phyloP scores from a whole-genome alignment of 2,888 invertebrate species.

The Callyntrura guangdongensis region DNA sequence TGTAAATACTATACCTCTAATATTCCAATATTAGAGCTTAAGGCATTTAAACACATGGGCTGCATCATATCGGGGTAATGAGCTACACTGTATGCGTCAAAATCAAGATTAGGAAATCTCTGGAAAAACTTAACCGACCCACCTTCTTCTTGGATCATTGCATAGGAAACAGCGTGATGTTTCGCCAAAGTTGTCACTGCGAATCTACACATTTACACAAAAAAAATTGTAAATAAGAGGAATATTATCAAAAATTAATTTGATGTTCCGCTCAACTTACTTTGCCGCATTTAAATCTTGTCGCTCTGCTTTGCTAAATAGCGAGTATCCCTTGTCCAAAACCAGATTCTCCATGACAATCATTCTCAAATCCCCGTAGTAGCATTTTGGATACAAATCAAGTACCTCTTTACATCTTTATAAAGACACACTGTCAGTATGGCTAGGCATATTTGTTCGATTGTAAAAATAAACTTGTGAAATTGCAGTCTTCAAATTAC shows the following conservation, averaged over 20 bases:
- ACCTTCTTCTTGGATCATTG: conserved; percentile 32
- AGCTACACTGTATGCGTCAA: neutral
- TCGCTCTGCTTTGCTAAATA: neutral
- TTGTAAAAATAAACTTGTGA: neutral
- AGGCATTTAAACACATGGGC: too few species aligned
- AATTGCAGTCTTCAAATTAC: neutral
- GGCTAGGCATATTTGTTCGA: too few species aligned
- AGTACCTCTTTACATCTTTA: neutral
- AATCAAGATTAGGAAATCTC: neutral
- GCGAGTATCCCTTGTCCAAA: neutral
- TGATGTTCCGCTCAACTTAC: too few species aligned
- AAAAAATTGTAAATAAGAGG: too few species aligned
- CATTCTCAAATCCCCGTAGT: neutral
- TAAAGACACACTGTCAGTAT: neutral
- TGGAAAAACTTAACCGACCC: conserved; percentile 50
- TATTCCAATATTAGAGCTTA: too few species aligned
- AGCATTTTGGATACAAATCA: conserved; percentile 19
- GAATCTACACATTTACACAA: neutral
- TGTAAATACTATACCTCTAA: too few species aligned
- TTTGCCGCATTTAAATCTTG: neutral
- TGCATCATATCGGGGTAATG: too few species aligned
- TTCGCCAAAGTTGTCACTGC: conserved; percentile 39
- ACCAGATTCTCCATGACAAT: neutral
- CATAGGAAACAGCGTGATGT: conserved; percentile 55
- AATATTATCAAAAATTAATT: too few species aligned